A percentile compares a stretch with the other conserved stretches of the same genome.
These are phyloP conservation scores for Drosophila diplacantha DNA, from an alignment of 2,888 invertebrate species.

Conservation along the genomic window DNA sequence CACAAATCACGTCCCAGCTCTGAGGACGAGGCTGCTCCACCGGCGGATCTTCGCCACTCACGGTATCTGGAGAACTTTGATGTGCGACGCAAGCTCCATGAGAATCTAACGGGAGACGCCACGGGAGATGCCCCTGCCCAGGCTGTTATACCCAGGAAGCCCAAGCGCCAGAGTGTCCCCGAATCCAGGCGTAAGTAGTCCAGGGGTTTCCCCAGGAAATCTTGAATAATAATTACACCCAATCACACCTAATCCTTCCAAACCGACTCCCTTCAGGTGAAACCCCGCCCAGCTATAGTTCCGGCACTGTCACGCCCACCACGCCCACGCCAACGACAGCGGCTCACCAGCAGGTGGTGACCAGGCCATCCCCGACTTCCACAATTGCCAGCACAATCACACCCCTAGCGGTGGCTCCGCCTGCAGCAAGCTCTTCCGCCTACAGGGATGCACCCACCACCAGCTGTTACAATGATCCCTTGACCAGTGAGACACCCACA, in stretches of 20 bases:
- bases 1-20: slow-evolving; percentile 73
- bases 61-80: slow-evolving; percentile 77
- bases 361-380: slow-evolving; percentile 51
- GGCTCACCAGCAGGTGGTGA: not conserved
- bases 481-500: not conserved
- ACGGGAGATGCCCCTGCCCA: not conserved
- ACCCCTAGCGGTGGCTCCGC: slow-evolving; percentile 8
- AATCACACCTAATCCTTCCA: not conserved
- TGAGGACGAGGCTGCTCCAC: slow-evolving; percentile 69
- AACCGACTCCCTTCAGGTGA: slow-evolving; percentile 10
- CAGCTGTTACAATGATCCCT: slow-evolving; percentile 8
- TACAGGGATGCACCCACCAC: slow-evolving; percentile 4
- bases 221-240: not conserved
- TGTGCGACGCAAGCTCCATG: slow-evolving; percentile 75
- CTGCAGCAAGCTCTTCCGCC: not conserved
- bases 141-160: slow-evolving; percentile 48
- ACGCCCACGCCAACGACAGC: slow-evolving; percentile 59
- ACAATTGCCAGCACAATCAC: slow-evolving; percentile 8
- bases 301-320: slow-evolving; percentile 40
- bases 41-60: slow-evolving; percentile 72
- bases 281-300: slow-evolving; percentile 27
- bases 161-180: slow-evolving; percentile 66
- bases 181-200: slow-evolving; percentile 51
- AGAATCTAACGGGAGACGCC: slow-evolving; percentile 56
- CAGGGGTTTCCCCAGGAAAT: not conserved